Base-by-base conservation (phyloP, 2,888 invertebrate species). In the Hecatera dysodea region DNA sequence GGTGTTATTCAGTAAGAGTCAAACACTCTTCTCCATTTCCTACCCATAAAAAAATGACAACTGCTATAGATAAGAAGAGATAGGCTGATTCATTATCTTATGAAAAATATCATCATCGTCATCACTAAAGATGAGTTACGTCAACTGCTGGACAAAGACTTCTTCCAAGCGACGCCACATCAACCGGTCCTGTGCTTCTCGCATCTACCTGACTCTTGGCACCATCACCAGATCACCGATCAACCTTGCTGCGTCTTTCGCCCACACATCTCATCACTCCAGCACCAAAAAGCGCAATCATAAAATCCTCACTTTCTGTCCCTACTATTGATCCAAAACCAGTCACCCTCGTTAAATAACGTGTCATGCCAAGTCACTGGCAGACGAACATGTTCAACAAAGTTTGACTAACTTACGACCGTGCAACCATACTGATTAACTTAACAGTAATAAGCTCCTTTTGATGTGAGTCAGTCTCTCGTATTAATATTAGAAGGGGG, bases 321-420 rank as follows among this genome's bases (percentile, higher is more conserved):
- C n/a, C 27, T 29, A 29, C n/a, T n/a, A 22, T 27, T 48, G 22
- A 53, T 33, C 11, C 17, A 60, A 11, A 48, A 42, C 22, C 39
- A 59, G n/a, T 55, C 15, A 48, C 19, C n/a, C 22, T 17, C 19
- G 3, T 12, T 24, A 44, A 33, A 9, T 46, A n/a, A 42, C 60
- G 50, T 52, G 46, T 48, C 24, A 62, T n/a, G 24, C 6, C 29
- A 50, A 44, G 53, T 44, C 69, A 39, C 29, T 36, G 22, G 46
- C 57, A 65, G 52, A 33, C 39, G 17, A 59, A 62, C 59, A 68
- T 63, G 57, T 52, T 27, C 60, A 56, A 56, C 60, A 60, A 64
- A 82, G 66, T 80, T 78, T 61, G 69, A 73, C 67, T 60, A 73
- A 67, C 61, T 78, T 67, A 53, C 9, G 33, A 29, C n/a, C 56